Evolutionary conservation across 2,113 vertebrate species (phyloP), one percentile per base, ranked within the genome.

Genomic region (Aphyosemion australe): DNA sequence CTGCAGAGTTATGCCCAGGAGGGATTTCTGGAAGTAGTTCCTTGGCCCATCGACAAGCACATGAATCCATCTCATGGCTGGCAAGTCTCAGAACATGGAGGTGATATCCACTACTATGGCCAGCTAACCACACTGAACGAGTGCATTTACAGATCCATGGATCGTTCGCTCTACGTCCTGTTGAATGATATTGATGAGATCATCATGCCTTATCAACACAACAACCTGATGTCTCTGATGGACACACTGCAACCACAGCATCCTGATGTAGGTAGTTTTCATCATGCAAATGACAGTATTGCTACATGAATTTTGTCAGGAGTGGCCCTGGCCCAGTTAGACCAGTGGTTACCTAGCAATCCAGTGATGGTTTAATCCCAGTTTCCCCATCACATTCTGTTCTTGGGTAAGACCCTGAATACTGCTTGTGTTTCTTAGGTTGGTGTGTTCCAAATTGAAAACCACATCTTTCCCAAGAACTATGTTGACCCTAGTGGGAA

Each of bases 111-210:
- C 14, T 93, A 93, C 61, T 92, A 0, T 20, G 90, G 89, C 7
- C 91, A 93, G 57, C 52, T 89, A n/a, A 60, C 82, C 26, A 91
- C 89, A 0, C 86, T 92, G 0, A 93, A 92, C n/a, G 90, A 91
- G 21, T 93, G 91, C 41, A 66, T 90, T 46, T 92, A 93, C 70
- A 87, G 91, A 62, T 73, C 85, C 52, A 93, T 92, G 90, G 82
- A 83, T 20, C 60, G 59, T 12, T 91, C 90, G 1, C 87, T 67
- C 68, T 92, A 90, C 9, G 67, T 92, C 52, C 70, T 93, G 60
- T 71, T 94, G 48, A 92, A 91, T 50, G 93, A 95, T 74, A 88
- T 91, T 2, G 93, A 94, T 76, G 93, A 94, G 85, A 93, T 93
- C 50, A 88, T 93, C 39, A 84, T 93, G 83, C 93, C 92, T 1